phyloP scores from a whole-genome alignment of 2,888 invertebrate species.

The Apamea epomidion region DNA sequence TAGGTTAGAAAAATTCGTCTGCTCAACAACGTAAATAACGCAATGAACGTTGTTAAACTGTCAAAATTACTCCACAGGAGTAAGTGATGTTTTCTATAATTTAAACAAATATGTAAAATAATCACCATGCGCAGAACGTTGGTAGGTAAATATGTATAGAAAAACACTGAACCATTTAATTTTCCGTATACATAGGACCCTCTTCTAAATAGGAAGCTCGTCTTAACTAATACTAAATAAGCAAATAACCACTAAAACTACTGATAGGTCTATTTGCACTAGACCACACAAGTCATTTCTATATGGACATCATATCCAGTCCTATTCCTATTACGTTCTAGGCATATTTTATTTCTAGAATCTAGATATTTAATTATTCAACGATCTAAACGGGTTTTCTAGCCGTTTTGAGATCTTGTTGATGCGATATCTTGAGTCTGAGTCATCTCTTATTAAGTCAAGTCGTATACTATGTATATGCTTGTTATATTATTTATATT shows the following conservation, averaged over 20 bases:
- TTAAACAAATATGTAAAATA: not conserved
- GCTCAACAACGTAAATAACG: not conserved
- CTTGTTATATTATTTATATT: not conserved
- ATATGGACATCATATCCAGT: slow-evolving; percentile 22
- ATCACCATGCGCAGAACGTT: not conserved
- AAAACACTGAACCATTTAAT: not conserved
- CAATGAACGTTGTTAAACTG: not conserved
- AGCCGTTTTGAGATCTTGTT: slow-evolving; percentile 36
- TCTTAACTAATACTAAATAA: slow-evolving; percentile 10
- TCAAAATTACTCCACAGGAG: not conserved
- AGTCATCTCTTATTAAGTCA: slow-evolving; percentile 31
- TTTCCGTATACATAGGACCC: not conserved
- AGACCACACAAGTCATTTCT: slow-evolving; percentile 36
- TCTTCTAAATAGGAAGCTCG: slow-evolving; percentile 5
- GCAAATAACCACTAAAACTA: not conserved
- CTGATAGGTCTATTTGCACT: slow-evolving; percentile 2
- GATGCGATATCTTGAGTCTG: slow-evolving; percentile 33
- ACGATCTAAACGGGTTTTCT: slow-evolving; percentile 33
- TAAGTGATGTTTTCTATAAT: not conserved
- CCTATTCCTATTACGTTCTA: slow-evolving; percentile 11
- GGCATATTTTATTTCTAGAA: slow-evolving; percentile 22
- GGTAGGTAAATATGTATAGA: not conserved
- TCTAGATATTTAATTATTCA: slow-evolving; percentile 36
- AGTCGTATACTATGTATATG: not conserved
- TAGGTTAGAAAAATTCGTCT: not conserved